Evolutionary conservation across 2,888 invertebrate species (phyloP), one percentile per base, ranked within the genome.

Genomic region (Pristionchus fissidentatus): DNA sequence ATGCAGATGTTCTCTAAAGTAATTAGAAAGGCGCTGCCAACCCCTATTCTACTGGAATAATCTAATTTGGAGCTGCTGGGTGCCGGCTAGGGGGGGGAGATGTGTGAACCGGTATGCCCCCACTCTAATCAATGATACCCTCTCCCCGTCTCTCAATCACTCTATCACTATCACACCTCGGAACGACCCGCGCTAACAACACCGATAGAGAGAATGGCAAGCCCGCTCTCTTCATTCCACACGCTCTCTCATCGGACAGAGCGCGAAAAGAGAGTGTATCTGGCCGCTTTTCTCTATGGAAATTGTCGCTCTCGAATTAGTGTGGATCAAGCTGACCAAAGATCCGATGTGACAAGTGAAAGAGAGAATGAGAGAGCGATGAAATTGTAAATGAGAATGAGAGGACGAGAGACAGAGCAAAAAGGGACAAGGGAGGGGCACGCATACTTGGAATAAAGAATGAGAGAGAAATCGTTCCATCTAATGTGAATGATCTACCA

Each of bases 281-380:
- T n/a, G 26, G 8, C 7, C 5, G 57, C 57, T 57, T 57, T 32
- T 60, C 60, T 26, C 3, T 32, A 32, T 3, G 0, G 66, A 43
- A 70, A 70, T 38, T n/a, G n/a, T 22, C 70, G 70, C 70, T 43
- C 26, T 70, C n/a, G 70, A 41, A n/a, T 22, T 32, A 43, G 4
- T 3, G 32, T 32, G 35, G 15, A 70, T 41, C 41, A 70, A 70
- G 41, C n/a, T 41, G 70, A 70, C 41, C 70, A 70, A 70, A 70
- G 70, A 70, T 70, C 70, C 41, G 70, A 70, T 70, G 70, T 70
- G 70, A 70, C 70, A 70, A 70, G 70, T 70, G 38, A 43, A 70
- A 41, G 41, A 66, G 62, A 0, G 57, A 15, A n/a, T n/a, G n/a
- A n/a, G n/a, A 26, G 57, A 57, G n/a, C 8, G 29, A 3, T 10